phyloP scores from a whole-genome alignment of 2,113 vertebrate species.

The Paradisaea rubra region DNA sequence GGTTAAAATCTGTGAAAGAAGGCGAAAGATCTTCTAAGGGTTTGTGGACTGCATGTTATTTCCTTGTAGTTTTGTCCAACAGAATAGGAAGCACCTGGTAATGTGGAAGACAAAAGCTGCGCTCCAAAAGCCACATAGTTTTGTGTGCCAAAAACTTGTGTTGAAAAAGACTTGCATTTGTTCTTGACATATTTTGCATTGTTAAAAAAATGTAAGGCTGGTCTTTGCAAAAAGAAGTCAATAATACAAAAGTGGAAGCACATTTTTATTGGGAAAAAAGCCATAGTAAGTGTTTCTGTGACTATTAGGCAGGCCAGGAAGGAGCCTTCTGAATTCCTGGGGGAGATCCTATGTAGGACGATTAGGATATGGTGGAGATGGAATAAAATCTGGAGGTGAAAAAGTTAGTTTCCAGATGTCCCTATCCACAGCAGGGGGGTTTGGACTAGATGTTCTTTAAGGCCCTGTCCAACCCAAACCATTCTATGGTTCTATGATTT shows the following conservation, averaged over 20 bases:
- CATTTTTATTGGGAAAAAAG: background rate
- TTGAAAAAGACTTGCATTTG: background rate
- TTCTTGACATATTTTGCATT: background rate
- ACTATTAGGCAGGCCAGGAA: background rate
- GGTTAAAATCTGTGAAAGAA: background rate
- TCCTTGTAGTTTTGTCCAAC: background rate
- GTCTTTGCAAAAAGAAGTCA: background rate
- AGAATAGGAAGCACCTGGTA: slow-evolving; percentile 44
- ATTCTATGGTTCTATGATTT: background rate
- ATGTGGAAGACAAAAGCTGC: background rate
- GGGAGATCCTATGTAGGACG: background rate
- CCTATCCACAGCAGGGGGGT: background rate
- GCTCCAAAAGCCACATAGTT: background rate
- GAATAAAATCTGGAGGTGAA: background rate
- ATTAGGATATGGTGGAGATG: background rate
- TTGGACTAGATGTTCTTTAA: background rate
- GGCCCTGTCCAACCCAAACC: background rate
- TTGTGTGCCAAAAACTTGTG: background rate
- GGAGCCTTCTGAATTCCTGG: background rate
- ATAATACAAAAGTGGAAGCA: background rate
- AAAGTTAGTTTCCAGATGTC: background rate
- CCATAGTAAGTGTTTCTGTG: background rate
- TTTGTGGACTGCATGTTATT: background rate
- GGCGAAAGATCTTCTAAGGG: background rate
- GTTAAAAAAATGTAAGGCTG: background rate